Base-by-base conservation (phyloP, 2,113 vertebrate genomes). In the Equus przewalskii region DNA sequence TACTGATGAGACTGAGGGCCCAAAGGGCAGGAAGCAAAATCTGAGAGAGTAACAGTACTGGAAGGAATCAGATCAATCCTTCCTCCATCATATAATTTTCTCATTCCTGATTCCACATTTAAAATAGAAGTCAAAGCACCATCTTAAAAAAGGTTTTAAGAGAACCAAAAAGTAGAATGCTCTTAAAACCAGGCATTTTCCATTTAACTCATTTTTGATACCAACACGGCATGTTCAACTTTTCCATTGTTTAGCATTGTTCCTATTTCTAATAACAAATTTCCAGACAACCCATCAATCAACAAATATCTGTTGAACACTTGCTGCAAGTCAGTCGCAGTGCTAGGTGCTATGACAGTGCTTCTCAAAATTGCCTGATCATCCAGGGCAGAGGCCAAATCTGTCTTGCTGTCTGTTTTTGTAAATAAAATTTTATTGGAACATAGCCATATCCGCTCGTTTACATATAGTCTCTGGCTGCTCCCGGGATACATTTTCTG, bases 301-400 rank as follows among this genome's bases (percentile, higher is more conserved):
- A 93, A 70, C 13, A 92, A 41, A 26, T 73, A 89, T 62, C 44
- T 75, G 44, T 73, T 69, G 75, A 94, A 80, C 13, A 94, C 58
- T 89, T 78, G 41, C 69, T 91, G 11, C 8, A 75, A 67, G n/a
- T 15, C 51, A 84, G 19, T 46, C 49, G 87, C 28, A 73, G 22
- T 24, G 4, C 44, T 73, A 91, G 69, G 19, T 82, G 51, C 36
- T 85, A 72, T 83, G 69, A 76, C 26, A 89, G 62, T 62, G n/a
- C 69, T 95, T 95, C 56, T 93, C 78, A 84, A 85, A 91, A 83
- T 26, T 41, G 21, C 79, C 54, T 91, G 30, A 89, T 70, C 33
- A 89, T 60, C 15, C 65, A 91, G 44, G 75, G 46, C 7, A 79
- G 44, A 22, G 62, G 56, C 14, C 60, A 82, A 83, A 88, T 78